phyloP scores from a whole-genome alignment of 2,797 vertebrate species.

The Emys orbicularis region DNA sequence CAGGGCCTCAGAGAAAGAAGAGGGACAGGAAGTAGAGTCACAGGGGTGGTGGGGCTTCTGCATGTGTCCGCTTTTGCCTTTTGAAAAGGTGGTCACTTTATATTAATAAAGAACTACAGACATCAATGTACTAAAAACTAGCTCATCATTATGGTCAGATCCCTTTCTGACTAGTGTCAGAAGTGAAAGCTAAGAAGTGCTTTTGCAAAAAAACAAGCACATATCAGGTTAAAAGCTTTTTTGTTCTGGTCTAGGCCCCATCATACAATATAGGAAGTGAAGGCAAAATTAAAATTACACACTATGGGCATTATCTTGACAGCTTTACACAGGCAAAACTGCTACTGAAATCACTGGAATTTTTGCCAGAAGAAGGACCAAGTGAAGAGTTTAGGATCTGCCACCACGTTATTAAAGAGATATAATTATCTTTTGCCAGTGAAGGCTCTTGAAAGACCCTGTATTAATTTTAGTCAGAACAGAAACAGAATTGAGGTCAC shows the following conservation, averaged over 20 bases:
- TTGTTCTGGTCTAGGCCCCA: not conserved
- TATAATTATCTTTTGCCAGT: not conserved
- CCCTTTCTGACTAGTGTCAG: not conserved
- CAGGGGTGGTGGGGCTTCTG: no score
- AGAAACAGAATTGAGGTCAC: not conserved
- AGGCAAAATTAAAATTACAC: not conserved
- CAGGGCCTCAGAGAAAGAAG: no score
- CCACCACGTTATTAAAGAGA: not conserved
- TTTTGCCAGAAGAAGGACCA: constrained; percentile 5
- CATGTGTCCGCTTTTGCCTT: no score
- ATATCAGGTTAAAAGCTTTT: no score
- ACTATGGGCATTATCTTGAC: not conserved
- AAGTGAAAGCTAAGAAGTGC: constrained; percentile 5
- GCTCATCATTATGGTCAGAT: not conserved
- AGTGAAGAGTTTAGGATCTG: not conserved
- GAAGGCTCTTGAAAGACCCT: constrained; percentile 23
- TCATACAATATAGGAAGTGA: not conserved
- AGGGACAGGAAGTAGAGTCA: no score
- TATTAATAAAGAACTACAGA: not conserved
- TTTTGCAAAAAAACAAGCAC: not conserved
- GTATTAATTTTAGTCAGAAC: not conserved
- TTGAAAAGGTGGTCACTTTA: no score
- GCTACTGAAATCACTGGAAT: not conserved
- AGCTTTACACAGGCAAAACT: not conserved
- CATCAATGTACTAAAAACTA: not conserved